Evolutionary conservation across 2,113 vertebrate genomes (phyloP).

Genomic region (Silurus glanis): DNA sequence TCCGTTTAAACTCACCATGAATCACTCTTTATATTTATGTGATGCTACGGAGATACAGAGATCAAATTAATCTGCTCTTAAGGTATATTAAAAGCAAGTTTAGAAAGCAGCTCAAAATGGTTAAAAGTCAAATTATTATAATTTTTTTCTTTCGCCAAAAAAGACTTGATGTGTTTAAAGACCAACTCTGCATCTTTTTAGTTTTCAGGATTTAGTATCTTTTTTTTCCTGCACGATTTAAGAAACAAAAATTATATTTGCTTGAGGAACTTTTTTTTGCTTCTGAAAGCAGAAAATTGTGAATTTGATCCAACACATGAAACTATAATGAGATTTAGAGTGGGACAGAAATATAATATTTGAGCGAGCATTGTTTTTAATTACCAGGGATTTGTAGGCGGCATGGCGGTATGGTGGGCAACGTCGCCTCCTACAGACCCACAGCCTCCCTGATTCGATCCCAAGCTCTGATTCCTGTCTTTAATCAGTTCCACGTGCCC

Average conservation of each 20-base stretch:
- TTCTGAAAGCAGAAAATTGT: background rate
- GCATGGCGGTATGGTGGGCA: background rate
- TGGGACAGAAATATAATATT: background rate
- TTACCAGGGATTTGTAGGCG: background rate
- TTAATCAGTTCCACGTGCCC: background rate
- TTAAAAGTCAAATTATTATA: background rate
- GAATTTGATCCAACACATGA: background rate
- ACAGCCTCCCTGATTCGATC: background rate
- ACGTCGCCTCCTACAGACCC: background rate
- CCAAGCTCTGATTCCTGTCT: background rate
- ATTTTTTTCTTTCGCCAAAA: background rate
- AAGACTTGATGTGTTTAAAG: background rate
- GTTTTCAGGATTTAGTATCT: background rate
- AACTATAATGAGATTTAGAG: background rate
- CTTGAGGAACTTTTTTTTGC: background rate
- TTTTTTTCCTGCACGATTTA: background rate
- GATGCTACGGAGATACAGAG: too few relatives aligned
- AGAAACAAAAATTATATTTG: background rate
- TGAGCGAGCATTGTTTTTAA: too few relatives aligned
- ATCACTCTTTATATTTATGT: too few relatives aligned
- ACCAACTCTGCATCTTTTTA: background rate
- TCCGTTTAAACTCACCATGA: too few relatives aligned
- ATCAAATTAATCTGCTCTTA: too few relatives aligned
- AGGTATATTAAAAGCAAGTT: background rate
- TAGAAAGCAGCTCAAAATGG: background rate